Base-by-base conservation (phyloP, 2,113 vertebrate genomes). In the Eulacestoma nigropectus region DNA sequence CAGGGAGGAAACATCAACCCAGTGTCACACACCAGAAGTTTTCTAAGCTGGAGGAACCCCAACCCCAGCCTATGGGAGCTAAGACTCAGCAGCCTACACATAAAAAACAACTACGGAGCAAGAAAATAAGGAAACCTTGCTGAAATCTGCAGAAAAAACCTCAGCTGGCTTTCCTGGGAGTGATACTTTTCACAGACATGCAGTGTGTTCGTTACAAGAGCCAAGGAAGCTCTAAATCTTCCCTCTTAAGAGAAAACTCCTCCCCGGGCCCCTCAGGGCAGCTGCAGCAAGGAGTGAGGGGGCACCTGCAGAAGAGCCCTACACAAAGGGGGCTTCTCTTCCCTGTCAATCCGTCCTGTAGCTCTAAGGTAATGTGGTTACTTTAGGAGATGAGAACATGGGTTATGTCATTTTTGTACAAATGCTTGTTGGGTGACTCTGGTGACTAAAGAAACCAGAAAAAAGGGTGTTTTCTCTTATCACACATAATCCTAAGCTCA, bases 11-110 rank as follows among this genome's bases (percentile, higher is more conserved):
- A 15, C 9, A 46, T 60, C 12, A 50, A 11, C 8, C 17, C 46
- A 53, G 8, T 73, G 50, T 37, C 26, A 42, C 20, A 52, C 3
- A 21, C 6, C 15, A 62, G 13, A 25, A 46, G 7, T 49, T 85
- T 85, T 41, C 23, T 63, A 35, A 64, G 6, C 7, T 72, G 39
- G 5, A 50, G 17, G 80, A 95, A 56, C 14, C 11, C 72, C 4
- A 3, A 16, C 17, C 9, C 12, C 46, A 69, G 41, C 4, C 25
- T 7, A 18, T 7, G 7, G 10, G 9, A 32, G 10, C 2, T 3
- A 64, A 68, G 52, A 37, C 5, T 6, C 13, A 33, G 23, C 17
- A 83, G 12, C 7, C 15, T 27, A 30, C 1, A 1, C 6, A 3
- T n/a, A 57, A 16, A 50, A 76, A 80, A 47, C 6, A 65, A 4